Evolutionary conservation across 2,797 vertebrate genomes (phyloP), one percentile per base, ranked within the genome.

Genomic region (Discoglossus pictus): DNA sequence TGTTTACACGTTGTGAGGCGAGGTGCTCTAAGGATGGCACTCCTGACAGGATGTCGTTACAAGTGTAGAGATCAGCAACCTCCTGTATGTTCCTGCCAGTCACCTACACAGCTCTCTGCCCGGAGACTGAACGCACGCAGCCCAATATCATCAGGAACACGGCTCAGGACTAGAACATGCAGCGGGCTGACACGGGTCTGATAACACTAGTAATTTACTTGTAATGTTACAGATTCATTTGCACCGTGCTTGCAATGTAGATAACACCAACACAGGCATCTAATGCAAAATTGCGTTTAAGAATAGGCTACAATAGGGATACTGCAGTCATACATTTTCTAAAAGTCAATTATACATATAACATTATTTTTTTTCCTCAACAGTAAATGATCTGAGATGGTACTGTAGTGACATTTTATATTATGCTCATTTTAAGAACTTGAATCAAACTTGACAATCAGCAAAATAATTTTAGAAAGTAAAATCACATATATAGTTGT

Each of bases 41-140:
- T 78, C 81, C 73, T 87, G 86, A 91, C 84, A 89, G 87, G 83
- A 89, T 72, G 79, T 87, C 86, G 89, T 89, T 88, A 89, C 79
- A 48, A 79, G 87, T 88, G 84, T 83, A 82, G 80, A 87, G 86
- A 90, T 84, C 88, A 88, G 82, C 84, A 81, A 83, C 84, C 86
- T 86, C 82, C 80, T 82, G 74, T 75, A 72, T 86, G 82, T 86
- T 79, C 78, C 84, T 80, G 79, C 84, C 82, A 74, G 78, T 79
- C 10, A 2, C 77, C 76, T 76, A 85, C 83, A 85, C 60, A 64
- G 80, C 76, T 76, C 79, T 75, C 79, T 82, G 85, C 83, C 73
- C 74, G 79, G 81, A 2, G 31, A 81, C 78, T 63, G 82, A 81
- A 79, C 78, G 72, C 0, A 0, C 52, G 35, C 75, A 62, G 67